Conservation (phyloP, 2,888 invertebrate species). For the Dasysyrphus tricinctus region DNA sequence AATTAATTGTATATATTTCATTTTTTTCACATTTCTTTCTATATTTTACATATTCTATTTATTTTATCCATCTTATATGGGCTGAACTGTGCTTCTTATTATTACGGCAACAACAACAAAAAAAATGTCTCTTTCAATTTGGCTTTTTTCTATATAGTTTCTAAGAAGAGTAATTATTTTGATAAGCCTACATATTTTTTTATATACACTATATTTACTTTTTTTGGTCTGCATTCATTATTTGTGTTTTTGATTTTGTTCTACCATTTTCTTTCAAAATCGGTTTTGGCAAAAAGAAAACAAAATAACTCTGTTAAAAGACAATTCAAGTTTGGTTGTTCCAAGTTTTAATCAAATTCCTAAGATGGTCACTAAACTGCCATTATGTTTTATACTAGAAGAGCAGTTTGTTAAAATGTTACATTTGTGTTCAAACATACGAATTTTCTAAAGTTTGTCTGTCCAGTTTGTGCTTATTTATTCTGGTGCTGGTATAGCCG, state of each 20-base stretch:
- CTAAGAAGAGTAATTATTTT: slow-evolving; percentile 39
- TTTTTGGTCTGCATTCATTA: slow-evolving; percentile 70
- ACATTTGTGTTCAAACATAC: neutral
- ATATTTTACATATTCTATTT: slow-evolving; percentile 19
- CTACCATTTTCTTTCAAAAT: slow-evolving; percentile 40
- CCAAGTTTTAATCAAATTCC: slow-evolving; percentile 12
- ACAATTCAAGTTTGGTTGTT: slow-evolving; percentile 66
- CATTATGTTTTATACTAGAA: slow-evolving; percentile 11
- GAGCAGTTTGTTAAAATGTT: slow-evolving; percentile 45
- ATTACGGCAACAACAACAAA: slow-evolving; percentile 11
- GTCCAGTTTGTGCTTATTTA: slow-evolving; percentile 45
- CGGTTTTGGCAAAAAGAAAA: slow-evolving; percentile 60
- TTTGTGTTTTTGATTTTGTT: slow-evolving; percentile 63
- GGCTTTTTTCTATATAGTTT: slow-evolving; percentile 30
- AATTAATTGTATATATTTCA: slow-evolving; percentile 3
- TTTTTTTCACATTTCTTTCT: slow-evolving; percentile 43
- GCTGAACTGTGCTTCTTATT: slow-evolving; percentile 60
- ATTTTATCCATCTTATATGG: slow-evolving; percentile 51
- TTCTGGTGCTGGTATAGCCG: slow-evolving; percentile 67
- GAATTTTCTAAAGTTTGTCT: slow-evolving; percentile 16
- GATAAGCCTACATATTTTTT: slow-evolving; percentile 3
- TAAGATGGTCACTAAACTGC: neutral
- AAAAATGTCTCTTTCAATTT: slow-evolving; percentile 30
- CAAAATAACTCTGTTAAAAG: slow-evolving; percentile 27
- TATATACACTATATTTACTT: slow-evolving; percentile 28